Base-by-base conservation (phyloP, 2,888 invertebrate genomes). In the Drosophila nr. perissopoda region DNA sequence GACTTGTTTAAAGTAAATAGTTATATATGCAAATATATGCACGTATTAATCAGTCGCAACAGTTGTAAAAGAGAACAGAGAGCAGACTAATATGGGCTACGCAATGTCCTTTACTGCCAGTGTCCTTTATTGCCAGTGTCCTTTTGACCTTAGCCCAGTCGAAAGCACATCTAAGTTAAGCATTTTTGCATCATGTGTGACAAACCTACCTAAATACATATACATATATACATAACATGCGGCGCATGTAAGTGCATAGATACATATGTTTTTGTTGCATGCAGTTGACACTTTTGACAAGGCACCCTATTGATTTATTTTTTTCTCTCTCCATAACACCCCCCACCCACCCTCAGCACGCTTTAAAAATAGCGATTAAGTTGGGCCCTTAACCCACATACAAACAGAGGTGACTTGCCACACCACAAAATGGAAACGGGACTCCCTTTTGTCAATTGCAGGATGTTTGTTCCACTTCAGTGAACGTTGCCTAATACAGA, bases 221-320 rank as follows among this genome's bases (percentile, higher is more conserved):
- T n/a, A 5, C 5, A 40, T 11, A 13, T 6, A 21, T 21, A 21
- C 16, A 46, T 25, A 16, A 46, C 21, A 46, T 25, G 25, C 46
- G 25, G 7, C 21, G 46, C 46, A 25, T 8, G 7, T 21, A 46
- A 21, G 16, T 46, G 16, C 53, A 71, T 48, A 36, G 7, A 46
- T 34, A 36, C 7, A n/a, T 29, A 46, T 46, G 8, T 62, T 27
- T 29, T 46, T 27, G 31, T 42, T 34, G 25, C 21, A 36, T 60
- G 57, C 31, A 62, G 16, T 61, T 52, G 27, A 38, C 56, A 46
- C 52, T 64, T 59, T 54, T 54, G 52, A 62, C 42, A 21, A 42
- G 61, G 33, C 62, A 57, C 67, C 53, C 57, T 84, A 87, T 84
- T 84, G 84, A 84, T 84, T 84, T 87, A 82, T 54, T 38, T 84